Evolutionary conservation across 1,140 invertebrate genomes (phyloP).

Genomic region (Augochlora pura): DNA sequence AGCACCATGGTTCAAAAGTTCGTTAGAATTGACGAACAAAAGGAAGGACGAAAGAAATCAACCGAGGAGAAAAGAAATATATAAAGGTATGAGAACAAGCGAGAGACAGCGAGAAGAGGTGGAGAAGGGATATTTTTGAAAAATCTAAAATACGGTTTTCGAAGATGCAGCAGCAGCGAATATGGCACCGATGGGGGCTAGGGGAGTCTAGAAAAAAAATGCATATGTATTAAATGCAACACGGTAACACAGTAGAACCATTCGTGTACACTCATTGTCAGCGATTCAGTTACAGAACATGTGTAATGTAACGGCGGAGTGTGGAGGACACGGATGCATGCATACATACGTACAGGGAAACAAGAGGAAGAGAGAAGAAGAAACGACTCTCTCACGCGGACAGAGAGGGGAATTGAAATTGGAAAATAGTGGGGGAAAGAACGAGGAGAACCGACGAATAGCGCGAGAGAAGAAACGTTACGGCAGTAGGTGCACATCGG

Average conservation of each 20-base stretch:
- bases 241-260: conserved; percentile 28
- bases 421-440: conserved; percentile 2
- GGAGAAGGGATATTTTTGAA: not conserved
- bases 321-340: not conserved
- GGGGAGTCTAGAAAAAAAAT: conserved; percentile 21
- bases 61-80: not conserved
- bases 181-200: no score
- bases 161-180: not conserved
- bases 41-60: not conserved
- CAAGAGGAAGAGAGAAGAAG: not conserved
- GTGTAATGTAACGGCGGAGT: not conserved
- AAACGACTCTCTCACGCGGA: conserved; percentile 8
- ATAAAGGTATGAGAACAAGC: not conserved
- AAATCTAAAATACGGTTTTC: conserved; percentile 22
- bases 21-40: not conserved
- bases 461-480: conserved; percentile 45
- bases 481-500: conserved; percentile 50
- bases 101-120: no score
- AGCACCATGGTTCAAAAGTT: not conserved
- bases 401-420: not conserved
- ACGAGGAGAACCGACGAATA: conserved; percentile 58
- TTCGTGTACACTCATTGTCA: conserved; percentile 12
- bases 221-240: not conserved
- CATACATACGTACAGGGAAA: not conserved
- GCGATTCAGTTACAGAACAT: conserved; percentile 11